phyloP scores from a whole-genome alignment of 2,888 invertebrate species.

The Ectobius pallidus region DNA sequence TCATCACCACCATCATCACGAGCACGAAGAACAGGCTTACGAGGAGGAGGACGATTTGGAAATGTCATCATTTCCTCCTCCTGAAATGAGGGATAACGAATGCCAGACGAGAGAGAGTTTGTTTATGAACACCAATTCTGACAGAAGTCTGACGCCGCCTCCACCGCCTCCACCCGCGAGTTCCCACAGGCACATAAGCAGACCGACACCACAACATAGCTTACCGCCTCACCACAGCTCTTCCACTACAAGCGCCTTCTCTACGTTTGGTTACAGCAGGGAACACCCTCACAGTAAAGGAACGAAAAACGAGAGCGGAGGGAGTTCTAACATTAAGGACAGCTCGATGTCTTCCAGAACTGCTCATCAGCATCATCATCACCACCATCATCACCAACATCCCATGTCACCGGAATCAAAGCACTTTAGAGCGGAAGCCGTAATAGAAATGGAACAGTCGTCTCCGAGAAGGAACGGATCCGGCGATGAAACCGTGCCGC shows the following conservation, averaged over 20 bases:
- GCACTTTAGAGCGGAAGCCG: conserved; percentile 64
- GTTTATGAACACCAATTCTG: conserved; percentile 57
- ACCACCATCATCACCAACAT: conserved; percentile 61
- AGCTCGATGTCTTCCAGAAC: conserved; percentile 3
- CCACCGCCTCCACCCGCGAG: conserved; percentile 54
- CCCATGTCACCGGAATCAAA: conserved; percentile 39
- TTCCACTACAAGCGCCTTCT: conserved; percentile 53
- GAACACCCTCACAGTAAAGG: conserved; percentile 32
- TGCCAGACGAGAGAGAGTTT: conserved; percentile 86
- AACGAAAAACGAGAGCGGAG: conserved; percentile 17
- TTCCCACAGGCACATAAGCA: background rate
- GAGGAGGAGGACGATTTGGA: conserved; percentile 32
- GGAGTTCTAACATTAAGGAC: conserved; percentile 22
- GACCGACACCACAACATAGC: conserved; percentile 19
- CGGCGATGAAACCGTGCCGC: conserved; percentile 3
- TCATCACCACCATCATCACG: background rate
- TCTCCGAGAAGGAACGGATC: background rate
- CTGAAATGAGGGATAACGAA: conserved; percentile 74
- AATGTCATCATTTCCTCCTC: conserved; percentile 46
- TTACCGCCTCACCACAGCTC: conserved; percentile 34
- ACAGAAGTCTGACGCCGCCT: conserved; percentile 52
- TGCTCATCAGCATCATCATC: conserved; percentile 36
- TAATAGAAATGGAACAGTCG: conserved; percentile 62
- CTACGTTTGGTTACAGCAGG: conserved; percentile 60
- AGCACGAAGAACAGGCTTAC: background rate